Percentiles rank a stretch among this genome's conserved stretches.
phyloP scores from a whole-genome alignment of 1,140 invertebrate species.

The Anastatus disparis region DNA sequence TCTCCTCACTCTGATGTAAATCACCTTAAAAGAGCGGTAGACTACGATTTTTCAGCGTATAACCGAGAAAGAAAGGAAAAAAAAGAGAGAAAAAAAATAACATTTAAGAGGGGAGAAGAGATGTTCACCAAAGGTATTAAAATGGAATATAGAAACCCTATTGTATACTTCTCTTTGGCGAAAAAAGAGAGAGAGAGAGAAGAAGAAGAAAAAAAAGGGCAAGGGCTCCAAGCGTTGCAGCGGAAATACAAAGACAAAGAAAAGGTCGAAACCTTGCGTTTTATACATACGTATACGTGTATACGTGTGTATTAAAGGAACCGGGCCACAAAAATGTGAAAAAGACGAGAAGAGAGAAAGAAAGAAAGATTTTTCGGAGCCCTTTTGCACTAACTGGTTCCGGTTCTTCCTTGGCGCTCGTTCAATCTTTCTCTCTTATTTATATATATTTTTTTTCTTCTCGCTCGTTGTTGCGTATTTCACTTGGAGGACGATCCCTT shows the following conservation, averaged over 20 bases:
- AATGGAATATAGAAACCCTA: constrained; percentile 20
- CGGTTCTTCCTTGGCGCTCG: constrained; percentile 48
- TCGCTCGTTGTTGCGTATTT: too few species aligned
- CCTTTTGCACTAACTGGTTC: constrained; percentile 51
- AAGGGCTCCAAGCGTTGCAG: constrained; percentile 4
- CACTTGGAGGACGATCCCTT: too few species aligned
- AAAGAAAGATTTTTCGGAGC: too few species aligned
- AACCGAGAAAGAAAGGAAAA: not conserved
- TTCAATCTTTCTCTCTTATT: constrained; percentile 16
- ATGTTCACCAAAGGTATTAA: constrained; percentile 1
- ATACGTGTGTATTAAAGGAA: not conserved
- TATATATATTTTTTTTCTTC: too few species aligned
- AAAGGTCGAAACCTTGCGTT: not conserved
- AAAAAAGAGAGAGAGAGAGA: too few species aligned
- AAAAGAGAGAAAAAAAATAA: too few species aligned
- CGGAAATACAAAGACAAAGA: constrained; percentile 35
- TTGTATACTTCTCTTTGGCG: not conserved
- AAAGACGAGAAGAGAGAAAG: not conserved
- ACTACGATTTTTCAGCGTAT: constrained; percentile 28
- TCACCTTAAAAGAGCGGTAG: not conserved
- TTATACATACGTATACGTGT: not conserved
- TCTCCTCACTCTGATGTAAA: constrained; percentile 26
- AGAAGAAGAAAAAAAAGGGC: constrained; percentile 5
- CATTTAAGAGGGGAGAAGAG: too few species aligned
- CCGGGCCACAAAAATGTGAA: not conserved